phyloP scores from a whole-genome alignment of 1,140 invertebrate genomes.

The Laupala kohalensis region DNA sequence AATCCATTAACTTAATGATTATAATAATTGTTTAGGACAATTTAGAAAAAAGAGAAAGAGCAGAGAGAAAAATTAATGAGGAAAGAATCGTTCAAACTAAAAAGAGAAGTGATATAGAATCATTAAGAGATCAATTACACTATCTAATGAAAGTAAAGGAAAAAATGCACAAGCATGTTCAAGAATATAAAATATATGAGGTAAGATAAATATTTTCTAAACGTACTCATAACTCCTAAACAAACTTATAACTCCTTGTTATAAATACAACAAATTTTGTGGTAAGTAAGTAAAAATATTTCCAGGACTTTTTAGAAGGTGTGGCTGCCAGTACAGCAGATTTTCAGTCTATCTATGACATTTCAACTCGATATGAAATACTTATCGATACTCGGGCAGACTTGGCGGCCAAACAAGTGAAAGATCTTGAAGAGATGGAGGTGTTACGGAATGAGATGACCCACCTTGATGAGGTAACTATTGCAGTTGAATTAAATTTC shows the following conservation, averaged over 20 bases:
- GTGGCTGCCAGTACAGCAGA: slow-evolving; percentile 35
- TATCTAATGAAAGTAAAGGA: slow-evolving; percentile 32
- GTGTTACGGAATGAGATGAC: slow-evolving; percentile 12
- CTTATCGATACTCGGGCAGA: slow-evolving; percentile 22
- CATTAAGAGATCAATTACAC: slow-evolving; percentile 25
- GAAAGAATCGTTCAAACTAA: slow-evolving; percentile 28
- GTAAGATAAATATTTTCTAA: slow-evolving; percentile 14
- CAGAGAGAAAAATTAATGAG: slow-evolving; percentile 34
- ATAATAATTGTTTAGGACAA: slow-evolving; percentile 28
- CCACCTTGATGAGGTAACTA: not conserved
- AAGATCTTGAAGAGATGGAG: slow-evolving; percentile 24
- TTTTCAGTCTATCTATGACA: slow-evolving; percentile 38
- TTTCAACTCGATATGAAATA: slow-evolving; percentile 35
- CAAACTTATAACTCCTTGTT: not conserved
- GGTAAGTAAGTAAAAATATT: not conserved
- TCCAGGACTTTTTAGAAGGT: slow-evolving; percentile 32
- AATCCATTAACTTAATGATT: too few relatives aligned
- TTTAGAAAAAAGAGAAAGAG: slow-evolving; percentile 38
- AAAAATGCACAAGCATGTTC: slow-evolving; percentile 36
- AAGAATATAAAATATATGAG: slow-evolving; percentile 38
- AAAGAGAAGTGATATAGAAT: slow-evolving; percentile 21
- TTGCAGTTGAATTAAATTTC: not conserved
- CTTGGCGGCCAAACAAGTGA: slow-evolving; percentile 24
- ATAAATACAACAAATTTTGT: not conserved
- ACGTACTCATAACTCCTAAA: not conserved